Base-by-base conservation (phyloP, 2,888 invertebrate genomes). In the Auanema sp. region DNA sequence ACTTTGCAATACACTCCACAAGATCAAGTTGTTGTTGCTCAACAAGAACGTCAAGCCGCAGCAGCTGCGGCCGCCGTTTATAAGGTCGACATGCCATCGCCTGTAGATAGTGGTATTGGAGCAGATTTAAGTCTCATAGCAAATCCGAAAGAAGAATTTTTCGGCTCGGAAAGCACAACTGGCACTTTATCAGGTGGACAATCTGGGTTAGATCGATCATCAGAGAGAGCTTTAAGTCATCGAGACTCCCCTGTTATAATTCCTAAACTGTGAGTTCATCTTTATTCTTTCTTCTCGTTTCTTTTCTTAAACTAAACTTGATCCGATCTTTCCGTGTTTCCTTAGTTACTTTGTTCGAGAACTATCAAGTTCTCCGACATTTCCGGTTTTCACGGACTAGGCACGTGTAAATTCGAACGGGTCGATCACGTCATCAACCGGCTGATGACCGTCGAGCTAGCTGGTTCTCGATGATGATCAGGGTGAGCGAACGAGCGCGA, bases 251-350 rank as follows among this genome's bases (percentile, higher is more conserved):
- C 83, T 8, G 65, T 95, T 84, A 93, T 94, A 88, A 95, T 95
- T 87, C 92, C 93, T 85, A 95, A 95, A 91, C 88, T 93, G 93
- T 94, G 88, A 92, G 93, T 91, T 50, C n/a, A 23, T 59, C 33
- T 8, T 33, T 8, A 33, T 33, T 33, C 33, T 33, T 33, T 33
- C 33, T 33, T 5, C 33, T 33, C 33, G 33, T 33, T 33, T 8
- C 3, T 33, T 8, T 8, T 8, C 33, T 5, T 33, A 5, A 33
- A 8, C 33, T n/a, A n/a, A 33, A 33, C 33, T 33, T 33, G 33
- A 3, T 33, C 4, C 33, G 33, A 33, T 3, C 8, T 33, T 33
- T 33, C 33, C 33, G 33, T 33, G 8, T 33, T 33, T 33, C 33
- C 33, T 33, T 33, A 33, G 33, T 33, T 33, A 33, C 55, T 55